Evolutionary conservation across 2,888 invertebrate genomes (phyloP), one percentile per base, ranked within the genome.

Genomic region (Orchesella flavescens): DNA sequence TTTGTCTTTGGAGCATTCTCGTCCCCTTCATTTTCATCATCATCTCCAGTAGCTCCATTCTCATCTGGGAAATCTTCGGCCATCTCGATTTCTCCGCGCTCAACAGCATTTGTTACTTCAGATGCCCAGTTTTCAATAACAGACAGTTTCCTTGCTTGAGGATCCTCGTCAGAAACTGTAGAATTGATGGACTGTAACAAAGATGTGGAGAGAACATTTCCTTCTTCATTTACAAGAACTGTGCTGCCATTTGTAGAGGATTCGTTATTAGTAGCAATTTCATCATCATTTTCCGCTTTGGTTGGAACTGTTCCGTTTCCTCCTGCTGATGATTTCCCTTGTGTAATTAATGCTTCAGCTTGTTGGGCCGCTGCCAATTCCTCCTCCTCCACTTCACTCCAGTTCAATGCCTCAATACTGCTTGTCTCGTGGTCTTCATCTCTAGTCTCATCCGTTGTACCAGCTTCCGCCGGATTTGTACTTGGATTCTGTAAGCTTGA

Each of bases 351-450:
- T 53, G 76, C 68, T 55, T 66, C 66, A 23, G 77, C 76, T 63
- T 65, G 72, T 59, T 83, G 83, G 59, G 83, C 77, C 12, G 78
- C 69, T 69, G 84, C 82, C 81, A 85, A 61, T 83, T 87, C 87
- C 17, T 88, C 88, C 66, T 88, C 88, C 49, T 87, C 87, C 57
- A 87, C 87, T 69, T 88, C 88, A 57, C 86, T 86, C 88, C 88
- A 88, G 68, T 84, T 85, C 61, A 87, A 75, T 59, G 87, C 87
- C 77, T 88, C 88, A 79, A 88, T 88, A 63, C 87, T 87, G 43
- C 87, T 87, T 13, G 75, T 83, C 72, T 87, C 87, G 55, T 85
- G 82, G 55, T 88, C 88, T 10, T 86, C 85, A 59, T 86, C 85
- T 73, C 78, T 17, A 1, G 77, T 73, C n/a, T 76, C 81, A 19